Conservation (phyloP, 2,113 vertebrate species). For the Lophotis ruficrista region DNA sequence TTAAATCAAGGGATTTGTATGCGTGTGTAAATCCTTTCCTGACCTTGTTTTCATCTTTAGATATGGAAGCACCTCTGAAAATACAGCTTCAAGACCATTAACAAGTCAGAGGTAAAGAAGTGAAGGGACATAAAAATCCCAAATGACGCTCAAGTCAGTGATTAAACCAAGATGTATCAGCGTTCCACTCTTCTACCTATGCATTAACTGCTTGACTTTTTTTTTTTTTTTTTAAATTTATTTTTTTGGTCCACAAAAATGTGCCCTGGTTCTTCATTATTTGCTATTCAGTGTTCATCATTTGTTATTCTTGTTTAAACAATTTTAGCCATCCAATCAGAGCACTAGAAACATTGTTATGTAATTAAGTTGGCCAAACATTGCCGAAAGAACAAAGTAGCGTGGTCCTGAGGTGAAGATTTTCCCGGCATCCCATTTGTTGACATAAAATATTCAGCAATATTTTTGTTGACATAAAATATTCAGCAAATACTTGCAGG, state of each 20-base stretch:
- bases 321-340: neutral
- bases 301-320: neutral
- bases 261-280: neutral
- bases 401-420: neutral
- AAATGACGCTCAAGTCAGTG: neutral
- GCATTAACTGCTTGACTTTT: neutral
- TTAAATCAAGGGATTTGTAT: neutral
- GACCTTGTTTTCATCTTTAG: neutral
- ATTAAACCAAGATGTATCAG: neutral
- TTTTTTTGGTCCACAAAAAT: neutral
- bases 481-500: constrained; percentile 10
- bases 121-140: neutral
- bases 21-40: neutral
- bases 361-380: neutral
- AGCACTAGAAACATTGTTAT: neutral
- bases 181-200: neutral
- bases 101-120: neutral
- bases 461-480: constrained; percentile 33
- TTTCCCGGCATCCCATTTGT: neutral
- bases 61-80: neutral
- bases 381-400: neutral
- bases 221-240: too few species aligned
- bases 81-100: neutral
- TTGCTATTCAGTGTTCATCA: neutral
- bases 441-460: constrained; percentile 42